These are phyloP conservation scores for Cervus canadensis DNA, from an alignment of 2,113 vertebrate genomes.

Conservation along the genomic window DNA sequence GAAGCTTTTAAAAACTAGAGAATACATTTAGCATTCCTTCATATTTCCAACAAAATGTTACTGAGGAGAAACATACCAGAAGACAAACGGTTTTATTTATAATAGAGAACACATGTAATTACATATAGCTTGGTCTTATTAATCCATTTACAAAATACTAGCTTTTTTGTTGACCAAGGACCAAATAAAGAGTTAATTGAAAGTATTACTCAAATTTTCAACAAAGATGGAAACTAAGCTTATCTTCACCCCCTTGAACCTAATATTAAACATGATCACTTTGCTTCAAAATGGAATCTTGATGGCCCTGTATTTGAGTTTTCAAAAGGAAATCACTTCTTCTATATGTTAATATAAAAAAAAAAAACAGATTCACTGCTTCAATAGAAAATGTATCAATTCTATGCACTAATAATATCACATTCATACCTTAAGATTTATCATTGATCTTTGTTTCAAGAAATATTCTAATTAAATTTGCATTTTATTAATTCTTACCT, in stretches of 20 bases:
- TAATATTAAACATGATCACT: background rate
- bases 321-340: background rate
- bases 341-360: background rate
- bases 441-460: background rate
- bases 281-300: conserved; percentile 6
- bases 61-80: background rate
- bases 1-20: background rate
- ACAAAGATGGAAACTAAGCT: background rate
- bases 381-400: background rate
- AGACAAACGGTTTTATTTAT: background rate
- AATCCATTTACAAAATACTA: background rate
- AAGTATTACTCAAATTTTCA: background rate
- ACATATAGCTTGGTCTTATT: background rate
- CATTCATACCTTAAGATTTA: background rate
- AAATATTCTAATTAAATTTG: background rate
- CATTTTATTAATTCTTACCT: background rate
- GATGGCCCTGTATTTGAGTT: background rate
- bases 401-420: background rate
- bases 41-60: conserved; percentile 14
- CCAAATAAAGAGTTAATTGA: background rate
- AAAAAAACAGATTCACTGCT: background rate
- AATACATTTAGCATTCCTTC: background rate
- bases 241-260: background rate
- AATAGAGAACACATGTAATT: background rate
- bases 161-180: background rate